Evolutionary conservation across 2,113 vertebrate genomes (phyloP).

Genomic region (Loxodonta africana): DNA sequence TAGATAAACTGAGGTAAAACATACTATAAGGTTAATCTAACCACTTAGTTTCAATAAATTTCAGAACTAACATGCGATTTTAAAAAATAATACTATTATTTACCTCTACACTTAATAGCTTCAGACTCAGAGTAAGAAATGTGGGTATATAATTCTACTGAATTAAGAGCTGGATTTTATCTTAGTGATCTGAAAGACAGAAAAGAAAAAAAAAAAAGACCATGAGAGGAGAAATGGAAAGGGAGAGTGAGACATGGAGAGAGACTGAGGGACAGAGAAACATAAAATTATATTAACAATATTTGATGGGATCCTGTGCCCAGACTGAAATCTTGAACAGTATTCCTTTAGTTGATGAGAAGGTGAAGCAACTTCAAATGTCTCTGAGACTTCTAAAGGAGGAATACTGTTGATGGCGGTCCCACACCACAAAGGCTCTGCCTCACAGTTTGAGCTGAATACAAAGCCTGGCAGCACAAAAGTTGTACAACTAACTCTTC

Average conservation of each 20-base stretch:
- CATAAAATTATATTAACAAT: background rate
- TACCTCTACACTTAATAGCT: background rate
- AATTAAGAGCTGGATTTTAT: constrained; percentile 22
- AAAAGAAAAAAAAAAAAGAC: background rate
- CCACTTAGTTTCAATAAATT: background rate
- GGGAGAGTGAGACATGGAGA: background rate
- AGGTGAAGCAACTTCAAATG: background rate
- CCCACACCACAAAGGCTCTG: background rate
- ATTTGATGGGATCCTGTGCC: background rate
- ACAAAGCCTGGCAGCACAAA: constrained; percentile 79
- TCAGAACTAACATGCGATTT: background rate
- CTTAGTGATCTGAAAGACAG: background rate
- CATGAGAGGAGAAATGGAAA: background rate
- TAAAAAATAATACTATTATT: background rate
- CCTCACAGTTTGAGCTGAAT: constrained; percentile 49
- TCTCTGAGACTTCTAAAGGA: background rate
- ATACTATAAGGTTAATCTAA: background rate
- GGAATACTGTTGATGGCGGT: background rate
- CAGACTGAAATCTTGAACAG: background rate
- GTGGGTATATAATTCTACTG: background rate
- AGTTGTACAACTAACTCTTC: constrained; percentile 83
- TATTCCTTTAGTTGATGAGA: background rate
- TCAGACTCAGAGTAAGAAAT: background rate
- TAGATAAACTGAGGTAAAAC: background rate
- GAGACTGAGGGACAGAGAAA: background rate